Evolutionary conservation across 2,113 vertebrate genomes (phyloP).

Genomic region (Zosterops lateralis): DNA sequence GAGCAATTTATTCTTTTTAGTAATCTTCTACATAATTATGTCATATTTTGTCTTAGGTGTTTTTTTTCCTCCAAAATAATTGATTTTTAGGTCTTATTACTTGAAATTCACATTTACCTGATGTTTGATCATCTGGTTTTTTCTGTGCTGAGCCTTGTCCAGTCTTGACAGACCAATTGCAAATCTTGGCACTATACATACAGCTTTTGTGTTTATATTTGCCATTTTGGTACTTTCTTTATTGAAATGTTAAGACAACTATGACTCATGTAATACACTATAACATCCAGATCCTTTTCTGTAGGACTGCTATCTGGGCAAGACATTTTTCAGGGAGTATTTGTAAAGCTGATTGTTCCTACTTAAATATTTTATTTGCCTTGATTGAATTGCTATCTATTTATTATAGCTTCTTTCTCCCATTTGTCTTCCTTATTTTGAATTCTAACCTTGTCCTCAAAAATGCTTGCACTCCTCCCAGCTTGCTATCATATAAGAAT

Average conservation of each 20-base stretch:
- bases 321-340: not conserved
- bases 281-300: not conserved
- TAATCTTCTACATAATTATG: not conserved
- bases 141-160: not conserved
- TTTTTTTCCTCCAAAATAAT: not conserved
- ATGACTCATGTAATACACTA: not conserved
- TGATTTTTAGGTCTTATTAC: not conserved
- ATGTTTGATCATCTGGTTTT: not conserved
- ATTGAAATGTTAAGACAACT: not conserved
- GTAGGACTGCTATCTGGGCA: not conserved
- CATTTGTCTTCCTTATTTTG: slow-evolving; percentile 41
- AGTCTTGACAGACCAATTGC: not conserved
- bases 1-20: not conserved
- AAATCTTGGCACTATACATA: not conserved
- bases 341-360: not conserved
- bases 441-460: slow-evolving; percentile 12
- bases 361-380: slow-evolving; percentile 20
- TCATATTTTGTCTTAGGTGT: not conserved
- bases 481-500: not conserved
- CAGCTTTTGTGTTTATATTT: not conserved
- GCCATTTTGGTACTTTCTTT: not conserved
- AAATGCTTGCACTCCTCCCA: not conserved
- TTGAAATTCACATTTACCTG: not conserved
- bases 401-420: slow-evolving; percentile 13
- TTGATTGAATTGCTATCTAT: slow-evolving; percentile 16